These are phyloP conservation scores for Ladona fulva DNA, from an alignment of 1,140 invertebrate species.

Conservation along the genomic window DNA sequence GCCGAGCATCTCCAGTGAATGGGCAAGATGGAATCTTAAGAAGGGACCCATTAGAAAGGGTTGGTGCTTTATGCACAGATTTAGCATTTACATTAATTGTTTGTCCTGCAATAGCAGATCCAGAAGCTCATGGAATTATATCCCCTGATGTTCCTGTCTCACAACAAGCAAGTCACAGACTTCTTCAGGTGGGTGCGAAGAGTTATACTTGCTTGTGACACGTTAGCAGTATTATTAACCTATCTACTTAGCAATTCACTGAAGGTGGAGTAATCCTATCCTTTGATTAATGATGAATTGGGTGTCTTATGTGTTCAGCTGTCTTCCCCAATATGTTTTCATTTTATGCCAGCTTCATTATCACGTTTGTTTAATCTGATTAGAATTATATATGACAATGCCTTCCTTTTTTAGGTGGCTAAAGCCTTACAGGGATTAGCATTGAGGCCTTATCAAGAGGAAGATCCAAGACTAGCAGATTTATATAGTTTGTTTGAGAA, in stretches of 20 bases:
- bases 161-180: slow-evolving; percentile 80
- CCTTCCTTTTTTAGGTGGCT: slow-evolving; percentile 37
- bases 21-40: background rate
- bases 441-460: slow-evolving; percentile 69
- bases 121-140: slow-evolving; percentile 87
- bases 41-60: slow-evolving; percentile 30
- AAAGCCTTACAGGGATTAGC: slow-evolving; percentile 89
- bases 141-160: slow-evolving; percentile 81
- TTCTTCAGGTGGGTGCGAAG: slow-evolving; percentile 58
- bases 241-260: too few species aligned
- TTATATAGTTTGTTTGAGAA: slow-evolving; percentile 69
- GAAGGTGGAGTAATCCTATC: too few species aligned
- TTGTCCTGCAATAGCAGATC: slow-evolving; percentile 92
- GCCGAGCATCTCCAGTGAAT: background rate
- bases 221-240: too few species aligned
- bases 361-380: too few species aligned
- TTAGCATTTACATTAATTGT: slow-evolving; percentile 90
- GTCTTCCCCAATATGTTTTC: too few species aligned
- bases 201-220: too few species aligned
- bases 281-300: too few species aligned
- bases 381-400: too few species aligned
- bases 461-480: slow-evolving; percentile 60
- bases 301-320: too few species aligned
- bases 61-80: slow-evolving; percentile 78
- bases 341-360: too few species aligned